Evolutionary conservation across 2,797 vertebrate species (phyloP).

Genomic region (Hemibagrus guttatus): DNA sequence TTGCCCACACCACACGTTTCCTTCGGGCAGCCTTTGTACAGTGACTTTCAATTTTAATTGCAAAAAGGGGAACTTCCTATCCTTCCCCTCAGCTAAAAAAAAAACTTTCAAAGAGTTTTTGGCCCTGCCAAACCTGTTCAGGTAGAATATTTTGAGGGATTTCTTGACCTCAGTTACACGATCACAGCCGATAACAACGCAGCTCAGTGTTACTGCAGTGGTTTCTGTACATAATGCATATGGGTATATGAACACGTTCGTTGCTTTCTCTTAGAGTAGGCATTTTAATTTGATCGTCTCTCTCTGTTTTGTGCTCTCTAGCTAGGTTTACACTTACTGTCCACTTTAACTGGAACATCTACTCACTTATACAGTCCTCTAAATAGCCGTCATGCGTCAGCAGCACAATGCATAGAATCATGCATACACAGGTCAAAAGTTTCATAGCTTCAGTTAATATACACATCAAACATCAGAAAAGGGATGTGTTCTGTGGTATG

Average conservation of each 20-base stretch:
- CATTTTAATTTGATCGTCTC: neutral
- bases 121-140: conserved; percentile 42
- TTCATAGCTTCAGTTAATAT: too few species aligned
- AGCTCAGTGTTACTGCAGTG: neutral
- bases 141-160: conserved; percentile 37
- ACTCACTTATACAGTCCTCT: too few species aligned
- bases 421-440: too few species aligned
- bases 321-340: too few species aligned
- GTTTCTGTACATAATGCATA: conserved; percentile 17
- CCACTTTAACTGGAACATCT: too few species aligned
- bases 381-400: too few species aligned
- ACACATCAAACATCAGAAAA: too few species aligned
- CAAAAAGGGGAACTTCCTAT: conserved; percentile 27
- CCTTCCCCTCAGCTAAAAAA: neutral
- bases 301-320: neutral
- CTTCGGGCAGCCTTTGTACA: conserved; percentile 40
- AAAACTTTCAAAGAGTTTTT: conserved; percentile 19
- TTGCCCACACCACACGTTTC: conserved; percentile 54
- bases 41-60: conserved; percentile 25
- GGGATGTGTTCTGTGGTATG: too few species aligned
- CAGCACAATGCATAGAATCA: too few species aligned
- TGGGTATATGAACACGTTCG: neutral
- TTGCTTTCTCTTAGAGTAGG: too few species aligned
- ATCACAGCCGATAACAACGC: neutral
- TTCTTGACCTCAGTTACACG: conserved; percentile 32